These are phyloP conservation scores for Mormoops blainvillei DNA, from an alignment of 2,113 vertebrate species.

Conservation along the genomic window DNA sequence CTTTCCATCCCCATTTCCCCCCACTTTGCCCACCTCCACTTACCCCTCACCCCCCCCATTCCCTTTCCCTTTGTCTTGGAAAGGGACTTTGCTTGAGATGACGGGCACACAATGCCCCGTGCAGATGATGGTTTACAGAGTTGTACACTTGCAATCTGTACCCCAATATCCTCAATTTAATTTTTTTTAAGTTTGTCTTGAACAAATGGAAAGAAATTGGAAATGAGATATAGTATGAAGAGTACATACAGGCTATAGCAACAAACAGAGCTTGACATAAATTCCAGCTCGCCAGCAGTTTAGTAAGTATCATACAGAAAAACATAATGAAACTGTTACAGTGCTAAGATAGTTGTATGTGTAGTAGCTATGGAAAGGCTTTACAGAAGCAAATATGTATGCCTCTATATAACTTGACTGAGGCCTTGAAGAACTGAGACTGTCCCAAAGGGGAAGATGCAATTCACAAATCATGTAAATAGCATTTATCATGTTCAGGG, in stretches of 20 bases:
- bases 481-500: background rate
- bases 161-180: too few relatives aligned
- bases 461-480: background rate
- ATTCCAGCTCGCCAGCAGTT: background rate
- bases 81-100: too few relatives aligned
- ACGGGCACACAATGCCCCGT: too few relatives aligned
- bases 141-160: too few relatives aligned
- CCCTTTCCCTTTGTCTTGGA: too few relatives aligned
- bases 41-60: too few relatives aligned
- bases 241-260: background rate
- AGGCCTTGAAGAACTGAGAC: background rate
- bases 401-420: background rate
- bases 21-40: too few relatives aligned
- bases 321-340: background rate
- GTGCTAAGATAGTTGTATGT: background rate
- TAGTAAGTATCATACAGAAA: background rate
- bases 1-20: background rate
- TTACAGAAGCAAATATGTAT: background rate
- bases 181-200: background rate
- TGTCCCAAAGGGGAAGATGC: background rate
- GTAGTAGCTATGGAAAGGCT: background rate
- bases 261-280: background rate
- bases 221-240: background rate
- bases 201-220: background rate
- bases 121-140: too few relatives aligned